phyloP scores from a whole-genome alignment of 2,888 invertebrate species.

The Syrphus vitripennis region DNA sequence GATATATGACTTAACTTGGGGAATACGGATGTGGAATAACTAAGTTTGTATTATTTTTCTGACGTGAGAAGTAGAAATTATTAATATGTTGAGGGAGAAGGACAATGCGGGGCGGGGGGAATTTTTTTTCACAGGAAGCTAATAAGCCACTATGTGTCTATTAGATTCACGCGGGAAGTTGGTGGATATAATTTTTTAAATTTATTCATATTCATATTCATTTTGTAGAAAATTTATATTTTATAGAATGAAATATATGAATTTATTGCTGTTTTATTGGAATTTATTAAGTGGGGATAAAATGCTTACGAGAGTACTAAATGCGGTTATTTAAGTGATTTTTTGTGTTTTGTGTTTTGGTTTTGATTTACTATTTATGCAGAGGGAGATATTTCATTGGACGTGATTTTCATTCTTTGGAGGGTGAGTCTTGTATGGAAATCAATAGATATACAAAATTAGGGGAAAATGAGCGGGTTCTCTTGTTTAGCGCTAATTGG shows the following conservation, averaged over 20 bases:
- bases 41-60: conserved; percentile 23
- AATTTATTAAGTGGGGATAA: conserved; percentile 22
- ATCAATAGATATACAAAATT: background rate
- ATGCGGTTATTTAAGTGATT: conserved; percentile 41
- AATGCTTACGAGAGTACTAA: background rate
- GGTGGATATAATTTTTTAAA: background rate
- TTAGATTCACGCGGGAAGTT: conserved; percentile 11
- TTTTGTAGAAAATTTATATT: background rate
- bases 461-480: background rate
- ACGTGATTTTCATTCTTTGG: background rate
- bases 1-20: conserved; percentile 13
- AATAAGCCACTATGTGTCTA: background rate
- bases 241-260: conserved; percentile 42
- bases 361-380: conserved; percentile 3
- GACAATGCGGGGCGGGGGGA: background rate
- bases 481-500: background rate
- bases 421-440: background rate
- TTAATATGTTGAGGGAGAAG: background rate
- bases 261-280: conserved; percentile 62
- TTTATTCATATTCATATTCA: conserved; percentile 15
- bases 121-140: no score
- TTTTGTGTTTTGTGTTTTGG: conserved; percentile 42
- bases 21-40: conserved; percentile 65
- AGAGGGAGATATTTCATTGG: background rate
- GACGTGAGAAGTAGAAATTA: background rate